Evolutionary conservation across 2,113 vertebrate species (phyloP).

Genomic region (Turdus rufiventris): DNA sequence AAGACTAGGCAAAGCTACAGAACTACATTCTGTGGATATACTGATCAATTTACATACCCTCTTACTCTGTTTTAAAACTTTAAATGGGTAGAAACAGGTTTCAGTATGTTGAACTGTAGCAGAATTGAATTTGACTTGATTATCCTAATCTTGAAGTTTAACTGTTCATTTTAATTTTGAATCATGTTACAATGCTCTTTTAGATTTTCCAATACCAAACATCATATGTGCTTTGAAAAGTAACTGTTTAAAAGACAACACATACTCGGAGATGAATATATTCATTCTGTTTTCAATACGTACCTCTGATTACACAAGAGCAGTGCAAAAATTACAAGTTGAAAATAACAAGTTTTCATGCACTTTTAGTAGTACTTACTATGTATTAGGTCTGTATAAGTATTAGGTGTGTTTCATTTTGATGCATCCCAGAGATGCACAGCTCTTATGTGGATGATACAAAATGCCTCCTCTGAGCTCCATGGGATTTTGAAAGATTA

Average conservation of each 20-base stretch:
- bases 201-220: background rate
- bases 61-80: background rate
- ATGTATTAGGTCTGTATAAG: background rate
- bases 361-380: background rate
- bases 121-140: background rate
- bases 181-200: background rate
- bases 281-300: background rate
- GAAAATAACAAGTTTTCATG: background rate
- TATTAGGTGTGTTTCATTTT: background rate
- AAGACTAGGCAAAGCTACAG: background rate
- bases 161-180: background rate
- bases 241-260: background rate
- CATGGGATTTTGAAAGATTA: background rate
- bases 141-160: background rate
- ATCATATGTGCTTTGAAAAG: background rate
- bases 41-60: background rate
- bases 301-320: background rate
- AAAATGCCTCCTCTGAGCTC: background rate
- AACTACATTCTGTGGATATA: rapidly evolving
- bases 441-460: background rate
- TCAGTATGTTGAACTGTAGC: background rate
- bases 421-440: background rate
- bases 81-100: background rate
- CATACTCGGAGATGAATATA: background rate
- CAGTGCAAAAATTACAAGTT: background rate